Conservation (phyloP, 2,113 vertebrate species). For the Anguilla rostrata region DNA sequence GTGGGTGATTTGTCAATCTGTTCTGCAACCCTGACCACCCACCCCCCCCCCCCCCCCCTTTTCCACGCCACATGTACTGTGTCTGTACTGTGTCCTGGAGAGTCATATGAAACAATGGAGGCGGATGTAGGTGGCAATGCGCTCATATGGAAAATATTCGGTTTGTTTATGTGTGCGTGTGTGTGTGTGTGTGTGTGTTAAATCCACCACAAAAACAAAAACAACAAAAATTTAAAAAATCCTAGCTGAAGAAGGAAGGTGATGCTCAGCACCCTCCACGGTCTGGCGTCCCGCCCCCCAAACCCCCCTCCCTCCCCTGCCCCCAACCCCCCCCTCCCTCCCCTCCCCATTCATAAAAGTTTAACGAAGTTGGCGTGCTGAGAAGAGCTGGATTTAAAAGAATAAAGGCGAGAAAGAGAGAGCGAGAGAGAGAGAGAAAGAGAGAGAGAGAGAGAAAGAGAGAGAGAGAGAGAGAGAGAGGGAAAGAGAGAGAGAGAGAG, state of each 20-base stretch:
- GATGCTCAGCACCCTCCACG: neutral
- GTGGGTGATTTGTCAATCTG: too few species aligned
- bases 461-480: neutral
- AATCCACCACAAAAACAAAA: neutral
- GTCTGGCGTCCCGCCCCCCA: neutral
- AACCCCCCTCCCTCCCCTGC: neutral
- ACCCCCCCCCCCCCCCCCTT: neutral
- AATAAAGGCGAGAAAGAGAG: neutral
- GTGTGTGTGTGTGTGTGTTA: slow-evolving; percentile 4
- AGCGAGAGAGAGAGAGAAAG: slow-evolving; percentile 33
- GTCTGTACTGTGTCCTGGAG: neutral
- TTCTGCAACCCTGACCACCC: too few species aligned
- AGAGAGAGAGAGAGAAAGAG: too few species aligned
- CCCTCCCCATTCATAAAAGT: neutral
- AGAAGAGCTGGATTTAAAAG: slow-evolving; percentile 13
- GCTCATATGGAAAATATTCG: slow-evolving; percentile 1
- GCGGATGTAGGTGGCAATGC: neutral
- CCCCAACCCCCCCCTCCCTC: too few species aligned
- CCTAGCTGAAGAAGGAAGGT: neutral
- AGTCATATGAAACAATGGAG: neutral
- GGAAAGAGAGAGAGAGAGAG: slow-evolving; percentile 22
- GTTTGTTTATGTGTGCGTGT: neutral
- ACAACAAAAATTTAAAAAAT: neutral
- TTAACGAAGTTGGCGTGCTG: slow-evolving; percentile 9
- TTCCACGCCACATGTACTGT: neutral